phyloP scores from a whole-genome alignment of 2,888 invertebrate species.

The Hydraecia micacea region DNA sequence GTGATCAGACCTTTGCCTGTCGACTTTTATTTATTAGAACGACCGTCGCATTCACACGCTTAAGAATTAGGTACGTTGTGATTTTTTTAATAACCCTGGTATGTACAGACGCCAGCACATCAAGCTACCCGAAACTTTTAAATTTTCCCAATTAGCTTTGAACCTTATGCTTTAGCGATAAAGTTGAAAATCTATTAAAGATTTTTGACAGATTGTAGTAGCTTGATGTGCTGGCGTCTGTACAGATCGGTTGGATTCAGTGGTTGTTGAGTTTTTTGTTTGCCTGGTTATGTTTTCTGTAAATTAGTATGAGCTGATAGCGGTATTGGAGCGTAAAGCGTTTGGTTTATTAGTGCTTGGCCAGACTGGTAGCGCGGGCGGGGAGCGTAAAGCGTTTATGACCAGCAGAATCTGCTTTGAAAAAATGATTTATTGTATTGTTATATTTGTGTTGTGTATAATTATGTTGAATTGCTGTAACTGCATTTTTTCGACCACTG shows the following conservation, averaged over 20 bases:
- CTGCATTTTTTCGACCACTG: too few relatives aligned
- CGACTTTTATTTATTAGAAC: conserved; percentile 63
- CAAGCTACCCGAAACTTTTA: too few relatives aligned
- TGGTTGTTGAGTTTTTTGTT: background rate
- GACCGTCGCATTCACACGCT: conserved; percentile 32
- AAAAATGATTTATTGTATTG: background rate
- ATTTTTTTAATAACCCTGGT: conserved; percentile 46
- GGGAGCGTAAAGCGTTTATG: too few relatives aligned
- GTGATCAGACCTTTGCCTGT: conserved; percentile 54
- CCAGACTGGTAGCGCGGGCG: too few relatives aligned
- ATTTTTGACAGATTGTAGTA: too few relatives aligned
- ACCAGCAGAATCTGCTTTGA: background rate
- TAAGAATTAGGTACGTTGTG: conserved; percentile 42
- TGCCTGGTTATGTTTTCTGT: background rate
- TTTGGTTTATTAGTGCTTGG: background rate
- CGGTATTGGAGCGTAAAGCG: background rate
- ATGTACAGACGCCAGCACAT: too few relatives aligned
- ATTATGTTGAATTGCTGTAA: too few relatives aligned
- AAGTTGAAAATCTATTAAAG: too few relatives aligned
- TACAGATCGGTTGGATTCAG: conserved; percentile 4
- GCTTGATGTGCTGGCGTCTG: too few relatives aligned
- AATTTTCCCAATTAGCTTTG: too few relatives aligned
- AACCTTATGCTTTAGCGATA: too few relatives aligned
- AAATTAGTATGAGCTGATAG: background rate
- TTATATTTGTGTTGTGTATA: too few relatives aligned